Conservation (phyloP, 2,797 vertebrate genomes). For the Sebastolobus altivelis region DNA sequence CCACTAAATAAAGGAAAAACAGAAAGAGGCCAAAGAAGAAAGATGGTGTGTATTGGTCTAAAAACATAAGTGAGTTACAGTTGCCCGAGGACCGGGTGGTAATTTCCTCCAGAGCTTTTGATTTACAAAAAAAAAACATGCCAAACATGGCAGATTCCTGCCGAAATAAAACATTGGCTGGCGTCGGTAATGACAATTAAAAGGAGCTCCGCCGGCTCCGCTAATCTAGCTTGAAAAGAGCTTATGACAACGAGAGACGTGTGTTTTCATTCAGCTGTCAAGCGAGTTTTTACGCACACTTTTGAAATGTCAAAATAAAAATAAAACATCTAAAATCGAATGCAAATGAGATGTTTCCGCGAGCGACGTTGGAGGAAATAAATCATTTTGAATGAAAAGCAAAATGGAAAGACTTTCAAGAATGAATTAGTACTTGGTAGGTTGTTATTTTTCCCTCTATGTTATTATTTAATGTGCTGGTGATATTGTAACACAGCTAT, state of each 20-base stretch:
- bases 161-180: conserved; percentile 47
- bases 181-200: conserved; percentile 58
- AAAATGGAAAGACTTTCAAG: not conserved
- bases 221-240: conserved; percentile 66
- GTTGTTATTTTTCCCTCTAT: not conserved
- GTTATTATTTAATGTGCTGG: not conserved
- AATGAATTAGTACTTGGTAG: not conserved
- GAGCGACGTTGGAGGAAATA: conserved; percentile 22
- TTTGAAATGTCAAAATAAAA: conserved; percentile 48
- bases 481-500: not conserved
- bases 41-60: not conserved
- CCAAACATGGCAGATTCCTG: conserved; percentile 50
- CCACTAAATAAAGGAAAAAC: not conserved
- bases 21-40: not conserved
- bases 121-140: conserved; percentile 32
- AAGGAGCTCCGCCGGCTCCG: conserved; percentile 45
- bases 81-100: not conserved
- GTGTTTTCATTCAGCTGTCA: conserved; percentile 63
- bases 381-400: conserved; percentile 23
- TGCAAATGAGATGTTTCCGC: conserved; percentile 33
- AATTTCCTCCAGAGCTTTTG: conserved; percentile 23
- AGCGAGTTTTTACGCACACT: conserved; percentile 19
- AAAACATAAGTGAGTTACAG: not conserved
- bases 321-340: conserved; percentile 7
- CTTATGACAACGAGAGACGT: conserved; percentile 49